These are phyloP conservation scores for Actenoides lindsayi DNA, from an alignment of 2,113 vertebrate genomes.

Conservation along the genomic window DNA sequence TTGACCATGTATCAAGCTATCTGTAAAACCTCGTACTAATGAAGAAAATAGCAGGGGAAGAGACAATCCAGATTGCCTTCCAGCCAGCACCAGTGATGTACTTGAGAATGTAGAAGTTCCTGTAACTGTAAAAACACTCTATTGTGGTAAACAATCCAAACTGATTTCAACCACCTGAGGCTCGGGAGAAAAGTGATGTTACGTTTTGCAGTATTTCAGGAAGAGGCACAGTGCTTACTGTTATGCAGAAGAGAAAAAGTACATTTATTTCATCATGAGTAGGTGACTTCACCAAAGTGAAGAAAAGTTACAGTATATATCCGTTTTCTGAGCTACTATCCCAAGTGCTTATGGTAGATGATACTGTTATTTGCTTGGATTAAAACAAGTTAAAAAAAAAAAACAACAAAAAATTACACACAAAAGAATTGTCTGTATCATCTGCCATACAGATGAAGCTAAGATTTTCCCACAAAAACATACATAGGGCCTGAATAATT, in stretches of 20 bases:
- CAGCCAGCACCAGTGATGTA: background rate
- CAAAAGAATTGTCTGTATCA: slow-evolving; percentile 19
- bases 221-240: background rate
- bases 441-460: slow-evolving; percentile 59
- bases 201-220: slow-evolving; percentile 1
- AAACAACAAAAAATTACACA: background rate
- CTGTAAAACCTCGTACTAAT: background rate
- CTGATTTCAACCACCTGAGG: background rate
- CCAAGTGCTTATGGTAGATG: background rate
- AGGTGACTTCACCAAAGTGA: background rate
- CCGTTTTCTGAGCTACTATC: background rate
- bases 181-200: background rate
- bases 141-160: background rate
- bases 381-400: background rate
- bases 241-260: background rate
- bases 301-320: background rate
- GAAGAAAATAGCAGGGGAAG: background rate
- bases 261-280: background rate
- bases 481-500: slow-evolving; percentile 10
- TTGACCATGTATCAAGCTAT: background rate
- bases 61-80: background rate
- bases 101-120: background rate
- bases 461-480: slow-evolving; percentile 47
- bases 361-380: slow-evolving; percentile 1
- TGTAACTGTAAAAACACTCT: background rate